A percentile compares a stretch with the other conserved stretches of the same genome.
These are phyloP conservation scores for Celastrina argiolus DNA, from an alignment of 2,888 invertebrate genomes.

Conservation along the genomic window DNA sequence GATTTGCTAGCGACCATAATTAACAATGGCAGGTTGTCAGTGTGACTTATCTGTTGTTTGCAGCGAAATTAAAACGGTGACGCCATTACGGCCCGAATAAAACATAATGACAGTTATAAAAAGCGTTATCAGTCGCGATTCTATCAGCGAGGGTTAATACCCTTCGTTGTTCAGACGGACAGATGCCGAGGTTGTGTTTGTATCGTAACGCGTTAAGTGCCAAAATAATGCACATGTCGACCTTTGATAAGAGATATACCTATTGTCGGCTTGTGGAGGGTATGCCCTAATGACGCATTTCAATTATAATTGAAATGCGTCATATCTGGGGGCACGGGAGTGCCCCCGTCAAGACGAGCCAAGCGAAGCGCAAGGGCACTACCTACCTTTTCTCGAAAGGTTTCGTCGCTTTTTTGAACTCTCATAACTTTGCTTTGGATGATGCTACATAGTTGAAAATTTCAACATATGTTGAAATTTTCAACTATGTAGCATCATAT, in stretches of 20 bases:
- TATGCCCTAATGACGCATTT: too few relatives aligned
- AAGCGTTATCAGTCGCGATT: constrained; percentile 21
- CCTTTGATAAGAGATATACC: not conserved
- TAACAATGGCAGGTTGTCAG: not conserved
- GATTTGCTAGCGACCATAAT: not conserved
- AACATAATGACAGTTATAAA: constrained; percentile 22
- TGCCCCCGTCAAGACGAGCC: too few relatives aligned
- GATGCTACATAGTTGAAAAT: too few relatives aligned
- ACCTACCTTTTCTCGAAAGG: too few relatives aligned
- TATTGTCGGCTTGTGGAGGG: not conserved
- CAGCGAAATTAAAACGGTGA: constrained; percentile 12
- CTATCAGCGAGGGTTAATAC: constrained; percentile 18
- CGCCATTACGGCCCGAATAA: constrained; percentile 8
- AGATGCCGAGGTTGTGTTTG: constrained; percentile 8
- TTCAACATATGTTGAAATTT: too few relatives aligned
- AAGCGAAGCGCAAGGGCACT: too few relatives aligned
- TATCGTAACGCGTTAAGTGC: not conserved
- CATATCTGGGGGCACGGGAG: too few relatives aligned
- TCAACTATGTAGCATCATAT: too few relatives aligned
- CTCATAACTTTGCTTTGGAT: too few relatives aligned
- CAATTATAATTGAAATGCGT: too few relatives aligned
- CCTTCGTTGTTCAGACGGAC: not conserved
- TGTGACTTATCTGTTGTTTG: constrained; percentile 15
- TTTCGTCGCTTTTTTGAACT: too few relatives aligned
- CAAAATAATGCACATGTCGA: not conserved